phyloP scores from a whole-genome alignment of 2,797 vertebrate species.

The Coregonus ussuriensis region DNA sequence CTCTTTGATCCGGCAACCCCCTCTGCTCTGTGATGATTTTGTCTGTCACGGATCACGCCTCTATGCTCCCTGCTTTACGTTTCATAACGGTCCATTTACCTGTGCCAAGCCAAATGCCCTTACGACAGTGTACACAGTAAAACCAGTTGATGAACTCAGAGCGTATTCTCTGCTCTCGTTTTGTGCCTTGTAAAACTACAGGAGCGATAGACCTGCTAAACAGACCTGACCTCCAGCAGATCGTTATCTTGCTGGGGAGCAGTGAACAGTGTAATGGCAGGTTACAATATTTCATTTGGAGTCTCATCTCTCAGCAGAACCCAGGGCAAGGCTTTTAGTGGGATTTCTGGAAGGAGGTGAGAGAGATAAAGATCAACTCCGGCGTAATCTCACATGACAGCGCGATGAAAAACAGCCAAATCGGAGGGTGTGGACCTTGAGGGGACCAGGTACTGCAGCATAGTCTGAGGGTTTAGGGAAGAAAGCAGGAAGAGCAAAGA shows the following conservation, averaged over 20 bases:
- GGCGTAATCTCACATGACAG: constrained; percentile 73
- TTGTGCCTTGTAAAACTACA: constrained; percentile 25
- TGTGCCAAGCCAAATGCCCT: constrained; percentile 8
- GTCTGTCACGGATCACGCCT: neutral
- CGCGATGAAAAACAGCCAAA: constrained; percentile 64
- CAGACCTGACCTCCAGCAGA: constrained; percentile 46
- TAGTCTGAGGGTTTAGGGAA: constrained; percentile 37
- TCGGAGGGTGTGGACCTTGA: constrained; percentile 38
- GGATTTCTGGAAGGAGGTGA: constrained; percentile 58
- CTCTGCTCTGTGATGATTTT: neutral
- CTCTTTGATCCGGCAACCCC: neutral
- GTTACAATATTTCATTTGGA: constrained; percentile 72
- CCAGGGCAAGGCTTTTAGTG: constrained; percentile 67
- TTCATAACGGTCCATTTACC: neutral
- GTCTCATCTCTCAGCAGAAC: constrained; percentile 68
- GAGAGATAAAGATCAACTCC: constrained; percentile 69
- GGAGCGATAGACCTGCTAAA: neutral
- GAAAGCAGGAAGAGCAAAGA: constrained; percentile 51
- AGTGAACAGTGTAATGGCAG: constrained; percentile 56
- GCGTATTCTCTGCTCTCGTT: constrained; percentile 19
- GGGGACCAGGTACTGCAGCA: constrained; percentile 28
- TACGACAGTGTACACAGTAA: neutral
- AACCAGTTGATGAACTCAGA: neutral
- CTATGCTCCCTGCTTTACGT: neutral
- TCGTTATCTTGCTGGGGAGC: constrained; percentile 19